These are phyloP conservation scores for Dasyornis broadbenti DNA, from an alignment of 2,113 vertebrate species.

Conservation along the genomic window DNA sequence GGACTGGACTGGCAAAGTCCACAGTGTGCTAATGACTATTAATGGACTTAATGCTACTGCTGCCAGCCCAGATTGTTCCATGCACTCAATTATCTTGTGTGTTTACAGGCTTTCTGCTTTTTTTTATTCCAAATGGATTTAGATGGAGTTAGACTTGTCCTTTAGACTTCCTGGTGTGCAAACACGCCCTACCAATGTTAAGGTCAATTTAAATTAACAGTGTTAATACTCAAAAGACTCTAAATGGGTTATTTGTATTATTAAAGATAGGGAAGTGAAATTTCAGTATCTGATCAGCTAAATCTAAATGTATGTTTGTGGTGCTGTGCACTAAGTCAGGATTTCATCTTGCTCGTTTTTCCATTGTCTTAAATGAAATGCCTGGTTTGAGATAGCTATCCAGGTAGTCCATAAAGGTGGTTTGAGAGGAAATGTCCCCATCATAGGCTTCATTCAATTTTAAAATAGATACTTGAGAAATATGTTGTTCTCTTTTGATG, in stretches of 20 bases:
- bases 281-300: background rate
- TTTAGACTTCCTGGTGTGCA: background rate
- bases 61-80: background rate
- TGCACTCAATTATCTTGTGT: background rate
- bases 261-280: background rate
- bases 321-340: background rate
- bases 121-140: background rate
- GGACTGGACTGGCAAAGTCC: background rate
- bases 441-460: background rate
- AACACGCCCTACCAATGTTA: background rate
- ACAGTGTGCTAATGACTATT: background rate
- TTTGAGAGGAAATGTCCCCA: background rate
- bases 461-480: background rate
- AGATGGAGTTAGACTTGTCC: background rate
- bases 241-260: background rate
- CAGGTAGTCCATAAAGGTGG: background rate
- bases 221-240: background rate
- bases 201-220: background rate
- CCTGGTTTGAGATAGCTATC: background rate
- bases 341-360: background rate
- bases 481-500: background rate
- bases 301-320: background rate
- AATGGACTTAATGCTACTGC: background rate
- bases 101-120: background rate
- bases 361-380: background rate